phyloP scores from a whole-genome alignment of 2,888 invertebrate species.

The Luperina testacea region DNA sequence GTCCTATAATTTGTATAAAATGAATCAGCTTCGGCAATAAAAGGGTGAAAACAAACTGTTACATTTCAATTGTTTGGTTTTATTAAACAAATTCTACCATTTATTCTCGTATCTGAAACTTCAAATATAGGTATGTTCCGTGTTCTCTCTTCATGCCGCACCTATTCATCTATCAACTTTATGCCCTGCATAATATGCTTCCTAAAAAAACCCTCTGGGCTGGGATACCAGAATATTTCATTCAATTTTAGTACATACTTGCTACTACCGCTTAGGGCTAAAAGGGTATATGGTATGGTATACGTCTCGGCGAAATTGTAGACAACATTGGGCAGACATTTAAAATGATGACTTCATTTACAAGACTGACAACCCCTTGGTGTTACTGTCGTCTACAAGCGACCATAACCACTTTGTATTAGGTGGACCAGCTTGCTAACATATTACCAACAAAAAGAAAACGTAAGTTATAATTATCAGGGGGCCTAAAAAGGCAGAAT shows the following conservation, averaged over 20 bases:
- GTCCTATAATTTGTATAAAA: slow-evolving; percentile 58
- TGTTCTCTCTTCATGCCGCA: too few species aligned
- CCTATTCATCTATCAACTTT: too few species aligned
- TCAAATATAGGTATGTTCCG: too few species aligned
- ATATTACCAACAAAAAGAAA: not conserved
- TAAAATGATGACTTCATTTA: not conserved
- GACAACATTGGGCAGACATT: not conserved
- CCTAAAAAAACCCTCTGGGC: not conserved
- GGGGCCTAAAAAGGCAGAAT: too few species aligned
- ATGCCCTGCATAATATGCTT: too few species aligned
- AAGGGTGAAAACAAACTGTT: slow-evolving; percentile 44
- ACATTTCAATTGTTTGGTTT: slow-evolving; percentile 22
- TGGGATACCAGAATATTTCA: not conserved
- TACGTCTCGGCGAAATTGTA: not conserved
- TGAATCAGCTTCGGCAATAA: slow-evolving; percentile 55
- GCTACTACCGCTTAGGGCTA: not conserved
- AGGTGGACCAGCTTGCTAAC: not conserved
- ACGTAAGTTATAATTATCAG: not conserved
- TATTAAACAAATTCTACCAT: not conserved
- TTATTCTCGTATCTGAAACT: too few species aligned
- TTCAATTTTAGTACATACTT: too few species aligned
- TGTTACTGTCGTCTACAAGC: not conserved
- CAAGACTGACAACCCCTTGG: not conserved
- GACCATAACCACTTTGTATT: not conserved
- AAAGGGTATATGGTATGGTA: not conserved